phyloP scores from a whole-genome alignment of 2,113 vertebrate species.

The Campylomormyrus tamandua region DNA sequence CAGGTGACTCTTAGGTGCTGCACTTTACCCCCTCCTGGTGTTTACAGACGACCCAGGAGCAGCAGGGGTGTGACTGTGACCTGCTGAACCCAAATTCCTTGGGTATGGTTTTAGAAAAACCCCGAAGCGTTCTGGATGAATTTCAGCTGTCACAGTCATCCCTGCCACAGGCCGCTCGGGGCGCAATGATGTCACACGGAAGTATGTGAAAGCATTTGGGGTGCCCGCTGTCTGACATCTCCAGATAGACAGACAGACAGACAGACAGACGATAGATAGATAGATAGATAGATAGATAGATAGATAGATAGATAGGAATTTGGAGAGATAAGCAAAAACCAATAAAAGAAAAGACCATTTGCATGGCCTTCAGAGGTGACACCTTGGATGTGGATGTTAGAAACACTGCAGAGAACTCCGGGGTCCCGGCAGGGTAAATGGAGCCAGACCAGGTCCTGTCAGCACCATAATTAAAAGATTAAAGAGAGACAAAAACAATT shows the following conservation, averaged over 20 bases:
- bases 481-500: conserved; percentile 12
- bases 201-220: neutral
- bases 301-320: neutral
- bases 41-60: neutral
- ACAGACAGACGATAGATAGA: no score
- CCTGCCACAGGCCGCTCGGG: no score
- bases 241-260: neutral
- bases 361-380: neutral
- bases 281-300: no score
- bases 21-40: conserved; percentile 14
- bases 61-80: neutral
- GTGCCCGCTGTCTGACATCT: neutral
- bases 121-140: neutral
- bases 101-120: neutral
- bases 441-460: neutral
- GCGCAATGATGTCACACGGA: neutral
- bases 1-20: neutral
- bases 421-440: neutral
- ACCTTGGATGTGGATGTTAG: neutral
- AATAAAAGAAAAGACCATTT: neutral
- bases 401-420: neutral
- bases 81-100: neutral
- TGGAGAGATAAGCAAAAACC: neutral
- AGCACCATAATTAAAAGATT: conserved; percentile 11
- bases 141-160: neutral